phyloP scores from a whole-genome alignment of 2,113 vertebrate species.

The Atrichornis clamosus region DNA sequence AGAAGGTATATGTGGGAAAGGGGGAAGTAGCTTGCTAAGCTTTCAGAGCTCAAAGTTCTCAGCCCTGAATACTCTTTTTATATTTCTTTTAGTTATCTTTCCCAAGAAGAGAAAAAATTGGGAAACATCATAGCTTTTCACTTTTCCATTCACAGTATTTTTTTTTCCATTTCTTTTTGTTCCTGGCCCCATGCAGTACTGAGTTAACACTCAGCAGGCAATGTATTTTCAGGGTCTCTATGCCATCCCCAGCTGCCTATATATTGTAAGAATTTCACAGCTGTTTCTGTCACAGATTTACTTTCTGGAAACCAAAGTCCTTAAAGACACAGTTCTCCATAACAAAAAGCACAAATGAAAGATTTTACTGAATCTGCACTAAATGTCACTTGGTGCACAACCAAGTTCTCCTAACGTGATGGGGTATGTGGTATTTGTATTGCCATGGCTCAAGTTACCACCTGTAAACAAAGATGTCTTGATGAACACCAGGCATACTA shows the following conservation, averaged over 20 bases:
- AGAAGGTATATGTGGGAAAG: neutral
- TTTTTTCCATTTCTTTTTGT: neutral
- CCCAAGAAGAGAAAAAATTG: neutral
- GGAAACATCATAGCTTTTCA: neutral
- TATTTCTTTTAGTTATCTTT: neutral
- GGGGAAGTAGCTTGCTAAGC: neutral
- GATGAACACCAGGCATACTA: neutral
- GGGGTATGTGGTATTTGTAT: neutral
- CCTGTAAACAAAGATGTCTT: neutral
- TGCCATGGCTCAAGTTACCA: neutral
- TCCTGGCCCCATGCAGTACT: neutral
- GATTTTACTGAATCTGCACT: neutral
- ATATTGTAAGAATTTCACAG: neutral
- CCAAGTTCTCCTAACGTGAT: neutral
- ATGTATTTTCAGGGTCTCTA: neutral
- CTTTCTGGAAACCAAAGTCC: neutral
- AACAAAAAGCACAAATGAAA: neutral
- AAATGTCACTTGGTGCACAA: neutral
- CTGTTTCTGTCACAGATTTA: neutral
- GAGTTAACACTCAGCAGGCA: neutral
- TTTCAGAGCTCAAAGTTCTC: neutral
- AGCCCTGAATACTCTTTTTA: neutral
- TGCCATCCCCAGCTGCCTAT: neutral
- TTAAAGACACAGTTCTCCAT: neutral
- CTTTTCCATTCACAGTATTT: neutral